Percentiles rank a stretch among this genome's conserved stretches.
Evolutionary conservation across 1,140 invertebrate species (phyloP).

Genomic region (Trichonephila inaurata): DNA sequence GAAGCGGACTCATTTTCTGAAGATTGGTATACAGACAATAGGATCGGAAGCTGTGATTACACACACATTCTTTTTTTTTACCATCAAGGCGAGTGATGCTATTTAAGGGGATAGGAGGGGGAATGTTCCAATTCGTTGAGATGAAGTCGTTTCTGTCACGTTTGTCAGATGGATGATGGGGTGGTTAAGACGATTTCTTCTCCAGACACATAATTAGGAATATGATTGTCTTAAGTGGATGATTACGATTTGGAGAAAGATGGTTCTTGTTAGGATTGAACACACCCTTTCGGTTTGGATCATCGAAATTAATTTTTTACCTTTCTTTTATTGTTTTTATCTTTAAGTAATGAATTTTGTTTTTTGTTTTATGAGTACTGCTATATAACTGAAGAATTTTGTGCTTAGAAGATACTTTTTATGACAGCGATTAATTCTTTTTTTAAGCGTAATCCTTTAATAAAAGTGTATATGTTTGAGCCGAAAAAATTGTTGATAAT

Average conservation of each 20-base stretch:
- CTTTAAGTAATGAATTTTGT: background rate
- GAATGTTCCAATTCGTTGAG: background rate
- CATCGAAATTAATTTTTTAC: background rate
- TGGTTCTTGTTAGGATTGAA: background rate
- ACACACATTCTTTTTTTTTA: slow-evolving; percentile 15
- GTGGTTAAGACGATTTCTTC: background rate
- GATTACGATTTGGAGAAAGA: slow-evolving; percentile 28
- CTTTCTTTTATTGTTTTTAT: background rate
- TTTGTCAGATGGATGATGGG: slow-evolving; percentile 33
- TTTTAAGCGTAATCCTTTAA: no score
- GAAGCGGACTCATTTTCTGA: slow-evolving; percentile 2
- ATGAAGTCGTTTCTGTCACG: slow-evolving; percentile 54
- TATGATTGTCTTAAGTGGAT: slow-evolving; percentile 32
- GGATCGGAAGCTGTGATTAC: slow-evolving; percentile 17
- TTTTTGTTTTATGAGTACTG: no score
- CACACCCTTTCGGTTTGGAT: slow-evolving; percentile 26
- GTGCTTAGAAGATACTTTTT: no score
- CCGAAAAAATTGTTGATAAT: no score
- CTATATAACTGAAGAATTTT: no score
- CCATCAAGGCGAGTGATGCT: background rate
- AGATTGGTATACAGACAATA: slow-evolving; percentile 22
- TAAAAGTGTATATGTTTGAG: no score
- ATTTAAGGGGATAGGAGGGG: background rate
- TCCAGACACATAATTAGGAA: slow-evolving; percentile 33
- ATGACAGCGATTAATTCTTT: no score